These are phyloP conservation scores for Panthera uncia DNA, from an alignment of 2,113 vertebrate genomes.

Conservation along the genomic window DNA sequence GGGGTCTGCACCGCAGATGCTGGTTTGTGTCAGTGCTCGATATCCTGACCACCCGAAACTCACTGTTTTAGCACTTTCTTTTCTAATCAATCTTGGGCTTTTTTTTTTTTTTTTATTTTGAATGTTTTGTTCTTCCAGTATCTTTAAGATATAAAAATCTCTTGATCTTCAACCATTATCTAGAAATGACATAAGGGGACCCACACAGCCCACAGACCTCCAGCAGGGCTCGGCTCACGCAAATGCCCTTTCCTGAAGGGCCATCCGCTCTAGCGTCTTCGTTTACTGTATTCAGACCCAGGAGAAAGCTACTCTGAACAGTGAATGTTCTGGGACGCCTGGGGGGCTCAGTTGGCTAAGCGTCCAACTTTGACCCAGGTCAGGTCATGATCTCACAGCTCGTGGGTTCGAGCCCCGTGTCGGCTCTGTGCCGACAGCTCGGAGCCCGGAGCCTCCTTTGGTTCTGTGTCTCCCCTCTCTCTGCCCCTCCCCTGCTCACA, in stretches of 20 bases:
- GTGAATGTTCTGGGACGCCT: too few relatives aligned
- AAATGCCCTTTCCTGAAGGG: not conserved
- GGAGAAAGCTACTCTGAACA: not conserved
- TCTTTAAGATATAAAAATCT: not conserved
- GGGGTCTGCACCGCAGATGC: too few relatives aligned
- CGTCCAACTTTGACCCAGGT: too few relatives aligned
- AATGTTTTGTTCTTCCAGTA: not conserved
- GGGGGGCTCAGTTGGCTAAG: too few relatives aligned
- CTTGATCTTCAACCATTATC: not conserved
- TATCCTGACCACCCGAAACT: rapidly evolving
- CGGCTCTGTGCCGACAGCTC: too few relatives aligned
- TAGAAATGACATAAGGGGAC: not conserved
- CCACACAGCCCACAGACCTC: not conserved
- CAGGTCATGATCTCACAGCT: too few relatives aligned
- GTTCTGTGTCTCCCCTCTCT: too few relatives aligned
- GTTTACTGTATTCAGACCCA: not conserved
- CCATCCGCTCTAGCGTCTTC: not conserved
- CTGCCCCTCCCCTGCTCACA: too few relatives aligned
- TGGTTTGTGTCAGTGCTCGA: too few relatives aligned
- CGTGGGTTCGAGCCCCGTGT: too few relatives aligned
- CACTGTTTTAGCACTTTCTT: not conserved
- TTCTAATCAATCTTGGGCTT: not conserved
- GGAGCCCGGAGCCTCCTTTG: too few relatives aligned
- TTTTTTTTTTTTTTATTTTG: not conserved
- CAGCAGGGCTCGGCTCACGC: not conserved